Evolutionary conservation across 1,140 invertebrate genomes (phyloP).

Genomic region (Zaprionus africanus): DNA sequence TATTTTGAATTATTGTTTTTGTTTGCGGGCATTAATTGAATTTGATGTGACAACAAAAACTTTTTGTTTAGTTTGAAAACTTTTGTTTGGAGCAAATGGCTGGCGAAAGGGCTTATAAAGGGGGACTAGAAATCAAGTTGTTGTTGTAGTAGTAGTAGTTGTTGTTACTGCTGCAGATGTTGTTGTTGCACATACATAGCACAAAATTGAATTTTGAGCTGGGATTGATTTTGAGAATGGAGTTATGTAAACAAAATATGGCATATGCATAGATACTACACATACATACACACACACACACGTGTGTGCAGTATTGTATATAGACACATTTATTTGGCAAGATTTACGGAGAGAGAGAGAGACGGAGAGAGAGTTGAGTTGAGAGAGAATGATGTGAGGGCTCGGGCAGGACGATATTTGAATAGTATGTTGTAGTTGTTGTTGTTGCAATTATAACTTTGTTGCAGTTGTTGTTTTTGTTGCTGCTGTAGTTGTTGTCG

Average conservation of each 20-base stretch:
- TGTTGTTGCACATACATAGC: constrained; percentile 21
- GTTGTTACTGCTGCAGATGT: constrained; percentile 13
- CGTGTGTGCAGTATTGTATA: constrained; percentile 9
- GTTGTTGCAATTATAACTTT: constrained; percentile 10
- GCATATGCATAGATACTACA: constrained; percentile 13
- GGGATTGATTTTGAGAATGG: constrained; percentile 32
- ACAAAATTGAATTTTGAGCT: constrained; percentile 56
- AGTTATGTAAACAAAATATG: constrained; percentile 51
- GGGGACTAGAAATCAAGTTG: constrained; percentile 34
- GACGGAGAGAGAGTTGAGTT: constrained; percentile 21
- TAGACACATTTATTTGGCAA: constrained; percentile 15
- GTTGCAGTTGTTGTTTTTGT: constrained; percentile 24
- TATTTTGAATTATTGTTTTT: constrained; percentile 75
- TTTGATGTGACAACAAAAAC: constrained; percentile 76
- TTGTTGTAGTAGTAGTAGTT: constrained; percentile 31
- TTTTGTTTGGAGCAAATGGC: constrained; percentile 56
- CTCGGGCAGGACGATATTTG: constrained; percentile 77
- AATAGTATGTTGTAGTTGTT: constrained; percentile 60
- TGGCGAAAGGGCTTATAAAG: constrained; percentile 51
- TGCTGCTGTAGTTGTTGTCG: constrained; percentile 21
- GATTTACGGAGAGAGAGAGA: constrained; percentile 41
- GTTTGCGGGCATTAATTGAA: constrained; percentile 74
- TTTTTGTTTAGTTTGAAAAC: constrained; percentile 50
- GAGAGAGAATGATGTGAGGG: constrained; percentile 72
- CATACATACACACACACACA: too few relatives aligned